Base-by-base conservation (phyloP, 2,888 invertebrate genomes). In the Raillietiella orientalis region DNA sequence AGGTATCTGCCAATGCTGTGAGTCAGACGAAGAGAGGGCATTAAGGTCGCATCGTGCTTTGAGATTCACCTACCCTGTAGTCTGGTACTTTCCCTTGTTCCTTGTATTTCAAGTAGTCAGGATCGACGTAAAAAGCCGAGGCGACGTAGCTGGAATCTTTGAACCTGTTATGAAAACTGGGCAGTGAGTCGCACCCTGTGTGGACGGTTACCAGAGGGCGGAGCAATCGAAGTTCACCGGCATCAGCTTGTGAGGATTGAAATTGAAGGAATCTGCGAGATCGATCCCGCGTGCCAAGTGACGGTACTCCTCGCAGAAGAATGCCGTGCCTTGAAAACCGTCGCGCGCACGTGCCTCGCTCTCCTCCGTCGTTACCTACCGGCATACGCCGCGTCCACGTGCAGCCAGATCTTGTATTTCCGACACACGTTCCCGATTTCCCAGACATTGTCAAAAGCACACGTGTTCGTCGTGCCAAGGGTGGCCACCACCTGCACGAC, bases 171-270 rank as follows among this genome's bases (percentile, higher is more conserved):
- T 19, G 8, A n/a, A 19, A 19, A 19, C 6, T 8, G n/a, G n/a
- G n/a, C 19, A 19, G 19, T 19, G n/a, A 19, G 6, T 19, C 19
- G 19, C n/a, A 19, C 19, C 19, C n/a, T n/a, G 6, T 19, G 6
- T 19, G 8, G 19, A 19, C n/a, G 19, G n/a, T 53, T 52, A 84
- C 87, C 93, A 96, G 74, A 96, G 71, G 2, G 84, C 84, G 0
- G 93, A 90, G 43, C 93, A 96, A 47, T 96, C 96, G 36, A 96
- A 96, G 47, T 93, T 84, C 5, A 93, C 75, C 82, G 96, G 75
- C 44, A 96, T 50, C 82, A 93, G 93, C 47, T 96, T 96, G 29
- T 87, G 87, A 1, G 93, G 84, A 48, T 99, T 96, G 47, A 93
- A 93, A 3, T 87, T 90, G 34, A 93, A 67, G 1, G 93, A 93